Evolutionary conservation across 2,113 vertebrate genomes (phyloP).

Genomic region (Oreochromis aureus): DNA sequence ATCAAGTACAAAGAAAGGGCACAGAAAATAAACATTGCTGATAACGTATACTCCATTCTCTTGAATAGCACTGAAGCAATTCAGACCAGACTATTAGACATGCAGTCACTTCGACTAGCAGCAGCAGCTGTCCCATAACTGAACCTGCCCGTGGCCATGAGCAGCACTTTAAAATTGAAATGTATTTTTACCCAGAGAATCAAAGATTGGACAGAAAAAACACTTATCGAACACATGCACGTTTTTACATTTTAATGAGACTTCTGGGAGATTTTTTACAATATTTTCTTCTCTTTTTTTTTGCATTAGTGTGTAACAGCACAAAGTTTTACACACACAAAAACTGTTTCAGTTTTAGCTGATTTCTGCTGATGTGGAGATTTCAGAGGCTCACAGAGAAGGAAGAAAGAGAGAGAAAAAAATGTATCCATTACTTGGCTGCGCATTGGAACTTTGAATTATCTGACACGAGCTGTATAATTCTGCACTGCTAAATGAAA

Average conservation of each 20-base stretch:
- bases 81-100: neutral
- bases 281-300: neutral
- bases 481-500: neutral
- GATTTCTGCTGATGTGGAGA: neutral
- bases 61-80: neutral
- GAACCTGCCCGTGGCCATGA: neutral
- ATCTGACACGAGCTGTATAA: neutral
- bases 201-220: neutral
- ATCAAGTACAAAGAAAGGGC: slow-evolving; percentile 26
- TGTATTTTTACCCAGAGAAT: neutral
- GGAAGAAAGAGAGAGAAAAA: neutral
- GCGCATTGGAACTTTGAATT: neutral
- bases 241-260: neutral
- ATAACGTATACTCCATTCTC: slow-evolving; percentile 9
- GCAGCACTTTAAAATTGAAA: neutral
- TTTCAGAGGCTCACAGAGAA: neutral
- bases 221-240: neutral
- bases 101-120: neutral
- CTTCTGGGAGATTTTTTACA: neutral
- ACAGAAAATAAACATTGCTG: slow-evolving; percentile 15
- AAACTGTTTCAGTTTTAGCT: neutral
- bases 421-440: neutral
- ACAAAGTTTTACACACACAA: neutral
- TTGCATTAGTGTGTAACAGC: neutral
- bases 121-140: slow-evolving; percentile 9